Evolutionary conservation across 2,797 vertebrate species (phyloP).

Genomic region (Phoxinus dragarum): DNA sequence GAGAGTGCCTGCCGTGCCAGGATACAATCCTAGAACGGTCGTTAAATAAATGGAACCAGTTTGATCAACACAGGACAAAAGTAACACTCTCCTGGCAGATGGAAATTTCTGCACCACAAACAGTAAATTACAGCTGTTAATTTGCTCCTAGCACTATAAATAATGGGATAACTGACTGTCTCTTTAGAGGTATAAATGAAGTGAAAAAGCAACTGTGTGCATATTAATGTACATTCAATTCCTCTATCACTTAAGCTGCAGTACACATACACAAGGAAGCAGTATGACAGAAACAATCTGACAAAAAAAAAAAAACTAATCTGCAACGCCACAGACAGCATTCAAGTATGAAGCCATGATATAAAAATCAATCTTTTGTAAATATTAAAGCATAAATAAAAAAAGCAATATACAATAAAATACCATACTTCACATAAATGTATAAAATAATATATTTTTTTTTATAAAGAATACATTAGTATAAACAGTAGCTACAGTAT

Average conservation of each 20-base stretch:
- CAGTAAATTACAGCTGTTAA: constrained; percentile 6
- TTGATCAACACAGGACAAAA: constrained; percentile 10
- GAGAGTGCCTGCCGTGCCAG: constrained; percentile 7
- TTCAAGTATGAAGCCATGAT: background rate
- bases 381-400: background rate
- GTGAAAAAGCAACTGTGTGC: background rate
- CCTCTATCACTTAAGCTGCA: background rate
- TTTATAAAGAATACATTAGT: background rate
- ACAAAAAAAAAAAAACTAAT: background rate
- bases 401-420: background rate
- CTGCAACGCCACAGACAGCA: background rate
- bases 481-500: background rate
- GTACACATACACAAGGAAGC: background rate
- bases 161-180: background rate
- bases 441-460: background rate
- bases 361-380: background rate
- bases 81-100: constrained; percentile 17
- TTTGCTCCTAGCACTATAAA: constrained; percentile 25
- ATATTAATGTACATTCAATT: background rate
- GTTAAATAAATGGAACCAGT: constrained; percentile 31
- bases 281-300: background rate
- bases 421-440: background rate
- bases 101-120: constrained; percentile 12
- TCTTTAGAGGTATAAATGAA: background rate
- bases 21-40: constrained; percentile 18